Percentiles rank a stretch among this genome's conserved stretches.
Evolutionary conservation across 35 echinoderm and acorn worm genomes (phyloP).

Genomic region (Ptychodera flava): DNA sequence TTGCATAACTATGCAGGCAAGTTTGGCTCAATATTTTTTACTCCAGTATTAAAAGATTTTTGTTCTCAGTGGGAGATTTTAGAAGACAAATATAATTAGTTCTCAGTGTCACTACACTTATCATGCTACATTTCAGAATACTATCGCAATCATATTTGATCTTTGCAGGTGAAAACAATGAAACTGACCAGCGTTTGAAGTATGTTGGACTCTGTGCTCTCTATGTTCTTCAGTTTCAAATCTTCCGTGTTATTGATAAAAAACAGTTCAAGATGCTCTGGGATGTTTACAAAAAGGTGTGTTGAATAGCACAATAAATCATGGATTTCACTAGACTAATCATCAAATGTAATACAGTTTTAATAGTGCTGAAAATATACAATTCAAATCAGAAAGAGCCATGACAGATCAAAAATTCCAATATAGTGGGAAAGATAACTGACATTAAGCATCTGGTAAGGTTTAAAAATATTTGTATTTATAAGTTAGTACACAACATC

Average conservation of each 20-base stretch:
- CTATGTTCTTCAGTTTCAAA: constrained; percentile 91
- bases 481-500: no score
- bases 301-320: background rate
- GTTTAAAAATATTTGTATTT: background rate
- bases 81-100: no score
- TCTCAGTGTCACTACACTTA: no score
- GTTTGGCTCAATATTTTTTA: no score
- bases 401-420: background rate
- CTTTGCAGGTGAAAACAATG: constrained; percentile 83
- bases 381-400: background rate
- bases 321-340: no score
- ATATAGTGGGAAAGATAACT: background rate
- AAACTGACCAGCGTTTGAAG: constrained; percentile 76
- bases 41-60: no score
- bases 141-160: no score
- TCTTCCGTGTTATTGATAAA: constrained; percentile 98
- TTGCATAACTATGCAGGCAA: no score
- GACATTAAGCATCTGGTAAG: background rate
- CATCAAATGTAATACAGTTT: no score
- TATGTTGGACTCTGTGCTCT: constrained; percentile 89
- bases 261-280: constrained; percentile 86
- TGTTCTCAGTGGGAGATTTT: no score
- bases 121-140: no score
- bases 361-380: no score
- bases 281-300: constrained; percentile 97